These are phyloP conservation scores for Prunella strophiata DNA, from an alignment of 2,797 vertebrate species.

Conservation along the genomic window DNA sequence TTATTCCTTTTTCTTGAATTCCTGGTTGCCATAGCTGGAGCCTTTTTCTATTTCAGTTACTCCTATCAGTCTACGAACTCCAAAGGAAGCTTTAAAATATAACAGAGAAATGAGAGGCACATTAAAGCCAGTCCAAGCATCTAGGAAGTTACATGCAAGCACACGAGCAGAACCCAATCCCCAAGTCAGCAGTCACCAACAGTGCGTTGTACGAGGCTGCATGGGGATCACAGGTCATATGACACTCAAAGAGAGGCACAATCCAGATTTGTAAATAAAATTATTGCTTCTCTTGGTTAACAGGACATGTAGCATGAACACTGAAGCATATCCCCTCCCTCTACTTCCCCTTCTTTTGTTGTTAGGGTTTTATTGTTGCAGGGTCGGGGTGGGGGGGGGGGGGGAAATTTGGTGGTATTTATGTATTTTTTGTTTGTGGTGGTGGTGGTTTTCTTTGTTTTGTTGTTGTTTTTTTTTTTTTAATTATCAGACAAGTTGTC, in stretches of 20 bases:
- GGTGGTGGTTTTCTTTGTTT: neutral
- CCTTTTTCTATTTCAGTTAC: slow-evolving; percentile 98
- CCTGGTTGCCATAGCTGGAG: slow-evolving; percentile 94
- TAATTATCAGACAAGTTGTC: neutral
- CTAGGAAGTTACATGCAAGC: neutral
- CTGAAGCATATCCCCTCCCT: neutral
- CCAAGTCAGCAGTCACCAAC: neutral
- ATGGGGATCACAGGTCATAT: neutral
- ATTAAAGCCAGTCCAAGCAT: slow-evolving; percentile 9
- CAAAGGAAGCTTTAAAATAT: slow-evolving; percentile 88
- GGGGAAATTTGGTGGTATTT: neutral
- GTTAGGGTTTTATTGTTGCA: neutral
- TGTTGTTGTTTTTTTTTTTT: neutral
- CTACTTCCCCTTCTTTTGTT: neutral
- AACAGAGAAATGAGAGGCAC: slow-evolving; percentile 41
- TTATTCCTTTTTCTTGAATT: slow-evolving; percentile 95
- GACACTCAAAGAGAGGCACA: neutral
- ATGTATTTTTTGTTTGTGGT: neutral
- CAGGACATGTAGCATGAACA: neutral
- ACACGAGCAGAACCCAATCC: neutral
- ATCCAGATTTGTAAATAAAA: neutral
- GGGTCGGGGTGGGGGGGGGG: accelerated
- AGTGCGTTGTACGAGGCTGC: accelerated
- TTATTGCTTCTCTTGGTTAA: neutral
- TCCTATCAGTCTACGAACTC: slow-evolving; percentile 95